Conservation (phyloP, 2,113 vertebrate genomes). For the Lepidothrix coronata region DNA sequence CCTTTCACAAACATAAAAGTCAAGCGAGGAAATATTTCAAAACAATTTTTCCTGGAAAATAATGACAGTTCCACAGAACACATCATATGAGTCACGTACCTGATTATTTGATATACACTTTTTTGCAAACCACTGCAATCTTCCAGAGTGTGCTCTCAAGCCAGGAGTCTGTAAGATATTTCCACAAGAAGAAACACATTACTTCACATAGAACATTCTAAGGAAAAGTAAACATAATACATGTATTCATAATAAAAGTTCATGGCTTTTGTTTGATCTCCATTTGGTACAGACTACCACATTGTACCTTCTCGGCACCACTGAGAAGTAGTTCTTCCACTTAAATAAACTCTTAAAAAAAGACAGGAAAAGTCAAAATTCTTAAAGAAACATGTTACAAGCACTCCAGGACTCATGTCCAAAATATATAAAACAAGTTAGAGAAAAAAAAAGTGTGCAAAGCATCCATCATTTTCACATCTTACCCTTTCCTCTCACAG, state of each 20-base stretch:
- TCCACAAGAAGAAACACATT: neutral
- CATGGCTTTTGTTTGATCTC: neutral
- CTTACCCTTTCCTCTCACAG: neutral
- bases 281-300: neutral
- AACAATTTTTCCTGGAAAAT: neutral
- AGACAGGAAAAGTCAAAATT: neutral
- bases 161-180: conserved; percentile 86
- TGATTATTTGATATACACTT: conserved; percentile 80
- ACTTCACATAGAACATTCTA: neutral
- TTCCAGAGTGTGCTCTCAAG: conserved; percentile 81
- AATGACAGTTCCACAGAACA: neutral
- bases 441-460: neutral
- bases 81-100: conserved; percentile 61
- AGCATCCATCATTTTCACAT: neutral
- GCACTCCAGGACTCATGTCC: neutral
- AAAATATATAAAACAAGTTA: neutral
- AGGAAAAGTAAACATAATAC: neutral
- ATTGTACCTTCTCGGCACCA: neutral
- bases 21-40: neutral
- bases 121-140: conserved; percentile 88
- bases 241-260: neutral
- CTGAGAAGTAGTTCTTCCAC: neutral
- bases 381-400: neutral
- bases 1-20: conserved; percentile 17
- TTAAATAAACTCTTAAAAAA: neutral